These are phyloP conservation scores for Neotragus pygmaeus DNA, from an alignment of 2,113 vertebrate species.

Conservation along the genomic window DNA sequence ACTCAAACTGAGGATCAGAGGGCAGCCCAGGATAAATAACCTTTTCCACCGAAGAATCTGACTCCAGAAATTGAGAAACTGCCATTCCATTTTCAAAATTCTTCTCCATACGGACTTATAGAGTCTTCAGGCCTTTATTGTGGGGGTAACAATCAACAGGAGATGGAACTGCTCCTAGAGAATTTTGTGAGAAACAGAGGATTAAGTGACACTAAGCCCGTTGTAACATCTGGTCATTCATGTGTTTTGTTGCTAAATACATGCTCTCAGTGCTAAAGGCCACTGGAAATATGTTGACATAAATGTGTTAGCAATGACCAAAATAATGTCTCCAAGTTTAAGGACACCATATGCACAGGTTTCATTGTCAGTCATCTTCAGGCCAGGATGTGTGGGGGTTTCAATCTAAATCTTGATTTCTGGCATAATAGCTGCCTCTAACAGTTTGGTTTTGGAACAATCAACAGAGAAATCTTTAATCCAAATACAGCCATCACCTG, in stretches of 20 bases:
- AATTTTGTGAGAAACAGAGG: neutral
- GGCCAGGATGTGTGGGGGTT: neutral
- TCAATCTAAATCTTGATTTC: neutral
- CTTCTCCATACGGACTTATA: constrained; percentile 90
- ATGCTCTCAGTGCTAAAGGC: neutral
- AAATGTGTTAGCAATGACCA: rapidly evolving
- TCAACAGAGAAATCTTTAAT: neutral
- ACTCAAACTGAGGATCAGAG: neutral
- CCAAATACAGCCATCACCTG: neutral
- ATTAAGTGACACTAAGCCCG: neutral
- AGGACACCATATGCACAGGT: neutral
- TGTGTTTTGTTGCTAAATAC: neutral
- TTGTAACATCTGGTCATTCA: neutral
- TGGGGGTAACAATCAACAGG: constrained; percentile 93
- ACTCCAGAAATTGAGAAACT: constrained; percentile 86
- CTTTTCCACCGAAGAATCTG: constrained; percentile 83
- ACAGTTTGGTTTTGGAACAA: neutral
- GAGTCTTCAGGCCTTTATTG: constrained; percentile 92
- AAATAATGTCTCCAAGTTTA: neutral
- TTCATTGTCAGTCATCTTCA: neutral
- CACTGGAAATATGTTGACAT: neutral
- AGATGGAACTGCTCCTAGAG: constrained; percentile 89
- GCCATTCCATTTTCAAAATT: constrained; percentile 89
- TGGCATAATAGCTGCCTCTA: neutral
- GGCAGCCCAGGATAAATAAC: constrained; percentile 90